Evolutionary conservation across 2,888 invertebrate genomes (phyloP), one percentile per base, ranked within the genome.

Genomic region (Eueremaeus valkanovi): DNA sequence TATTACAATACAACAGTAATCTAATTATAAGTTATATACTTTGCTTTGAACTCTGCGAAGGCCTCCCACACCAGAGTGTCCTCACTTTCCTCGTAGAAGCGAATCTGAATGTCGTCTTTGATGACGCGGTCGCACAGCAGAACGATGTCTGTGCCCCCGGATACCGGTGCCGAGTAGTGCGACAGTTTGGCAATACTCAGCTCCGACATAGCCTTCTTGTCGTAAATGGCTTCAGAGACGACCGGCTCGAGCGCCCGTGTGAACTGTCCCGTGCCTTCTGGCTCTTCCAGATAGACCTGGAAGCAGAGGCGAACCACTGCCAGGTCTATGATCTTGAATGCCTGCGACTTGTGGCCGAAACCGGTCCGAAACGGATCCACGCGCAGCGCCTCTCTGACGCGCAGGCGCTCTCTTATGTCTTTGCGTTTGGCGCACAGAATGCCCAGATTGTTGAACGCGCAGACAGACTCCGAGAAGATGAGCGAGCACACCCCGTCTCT

Each of bases 361-460:
- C 95, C 94, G 82, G 92, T 93, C 86, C 90, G 89, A 84, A 90
- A 97, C 9, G 97, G 97, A 87, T 97, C 96, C 6, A 97, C 94
- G 79, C 92, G 87, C 76, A 93, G 90, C 80, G 90, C 88, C 84
- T 94, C 91, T 78, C 96, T 86, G 63, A 89, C 86, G 81, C 87
- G 88, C 16, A 97, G 87, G 24, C 93, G 91, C 16, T 89, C 89
- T 79, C 92, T 92, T 77, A 97, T 92, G 83, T 96, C 96, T 82
- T 92, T 92, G 81, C 93, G 91, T 86, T 96, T 96, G 45, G 95
- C 95, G 85, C 97, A 97, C 83, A 96, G 96, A 80, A 97, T 95
- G 77, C 97, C 96, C 81, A 97, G 88, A 86, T 95, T 95, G 80
- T 92, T 91, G 84, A 78, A 79, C 78, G 90, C 88, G 75, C 90